Conservation (phyloP, 2,888 invertebrate genomes). For the Agapostemon virescens region DNA sequence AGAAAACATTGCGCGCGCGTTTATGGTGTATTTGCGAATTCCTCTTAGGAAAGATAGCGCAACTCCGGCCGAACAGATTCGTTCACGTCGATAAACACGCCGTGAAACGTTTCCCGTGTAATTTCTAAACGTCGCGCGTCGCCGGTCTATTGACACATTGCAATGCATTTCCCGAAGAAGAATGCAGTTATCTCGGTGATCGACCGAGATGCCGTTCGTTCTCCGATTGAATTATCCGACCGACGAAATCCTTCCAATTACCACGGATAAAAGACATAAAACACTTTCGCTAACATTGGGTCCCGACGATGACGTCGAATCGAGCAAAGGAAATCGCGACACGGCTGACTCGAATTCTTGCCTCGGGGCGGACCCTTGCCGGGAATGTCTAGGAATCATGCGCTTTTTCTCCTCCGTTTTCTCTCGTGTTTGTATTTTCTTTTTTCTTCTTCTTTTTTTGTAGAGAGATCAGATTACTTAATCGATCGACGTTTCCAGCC, state of each 20-base stretch:
- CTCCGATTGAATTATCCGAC: not conserved
- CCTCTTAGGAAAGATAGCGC: not conserved
- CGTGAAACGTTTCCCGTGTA: not conserved
- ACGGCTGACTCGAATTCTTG: constrained; percentile 43
- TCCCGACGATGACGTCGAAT: constrained; percentile 17
- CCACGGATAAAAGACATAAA: constrained; percentile 31
- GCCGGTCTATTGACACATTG: not conserved
- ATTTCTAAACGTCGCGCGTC: not conserved
- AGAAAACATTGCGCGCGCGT: too few species aligned
- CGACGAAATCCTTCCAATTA: constrained; percentile 19
- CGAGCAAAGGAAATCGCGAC: constrained; percentile 26
- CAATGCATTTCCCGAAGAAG: not conserved
- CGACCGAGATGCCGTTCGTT: constrained; percentile 27
- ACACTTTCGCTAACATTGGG: constrained; percentile 38
- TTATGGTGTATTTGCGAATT: not conserved
- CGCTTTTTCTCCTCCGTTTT: constrained; percentile 34
- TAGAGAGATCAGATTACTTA: constrained; percentile 12
- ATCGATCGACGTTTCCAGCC: not conserved
- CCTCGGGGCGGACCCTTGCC: constrained; percentile 52
- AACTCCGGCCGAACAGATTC: not conserved
- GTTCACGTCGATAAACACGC: not conserved
- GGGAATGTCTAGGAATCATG: constrained; percentile 48
- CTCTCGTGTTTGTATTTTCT: constrained; percentile 15
- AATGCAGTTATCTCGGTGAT: constrained; percentile 9
- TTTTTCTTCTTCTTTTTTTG: too few species aligned